Percentiles rank a stretch among this genome's conserved stretches.
Conservation (phyloP, 2,113 vertebrate genomes). For the Vombatus ursinus region DNA sequence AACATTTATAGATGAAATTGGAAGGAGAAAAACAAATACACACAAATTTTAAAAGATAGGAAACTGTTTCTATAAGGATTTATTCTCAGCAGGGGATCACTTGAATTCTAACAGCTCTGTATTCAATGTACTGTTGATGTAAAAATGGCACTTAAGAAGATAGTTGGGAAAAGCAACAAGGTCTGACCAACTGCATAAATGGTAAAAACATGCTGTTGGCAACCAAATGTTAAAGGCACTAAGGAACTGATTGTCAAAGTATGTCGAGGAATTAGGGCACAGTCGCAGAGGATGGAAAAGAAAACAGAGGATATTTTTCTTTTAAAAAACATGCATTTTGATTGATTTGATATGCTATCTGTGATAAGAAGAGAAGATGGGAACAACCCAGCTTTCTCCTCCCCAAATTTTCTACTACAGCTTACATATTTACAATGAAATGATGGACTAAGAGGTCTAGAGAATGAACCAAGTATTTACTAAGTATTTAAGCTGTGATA, state of each 20-base stretch:
- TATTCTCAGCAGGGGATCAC: neutral
- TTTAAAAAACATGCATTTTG: neutral
- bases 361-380: neutral
- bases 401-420: neutral
- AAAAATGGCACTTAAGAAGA: neutral
- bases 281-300: neutral
- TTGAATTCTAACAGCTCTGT: neutral
- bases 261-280: neutral
- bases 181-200: neutral
- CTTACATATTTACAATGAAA: neutral
- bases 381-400: neutral
- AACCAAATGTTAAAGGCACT: neutral
- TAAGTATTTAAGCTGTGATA: neutral
- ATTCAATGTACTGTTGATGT: neutral
- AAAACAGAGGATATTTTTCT: neutral
- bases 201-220: neutral
- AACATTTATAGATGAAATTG: neutral
- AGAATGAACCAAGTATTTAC: neutral
- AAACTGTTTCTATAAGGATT: neutral
- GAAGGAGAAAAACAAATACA: neutral
- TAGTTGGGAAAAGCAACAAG: neutral
- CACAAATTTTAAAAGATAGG: neutral
- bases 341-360: neutral
- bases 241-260: neutral
- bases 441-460: neutral